phyloP scores from a whole-genome alignment of 2,113 vertebrate genomes.

The Petroica traversi region DNA sequence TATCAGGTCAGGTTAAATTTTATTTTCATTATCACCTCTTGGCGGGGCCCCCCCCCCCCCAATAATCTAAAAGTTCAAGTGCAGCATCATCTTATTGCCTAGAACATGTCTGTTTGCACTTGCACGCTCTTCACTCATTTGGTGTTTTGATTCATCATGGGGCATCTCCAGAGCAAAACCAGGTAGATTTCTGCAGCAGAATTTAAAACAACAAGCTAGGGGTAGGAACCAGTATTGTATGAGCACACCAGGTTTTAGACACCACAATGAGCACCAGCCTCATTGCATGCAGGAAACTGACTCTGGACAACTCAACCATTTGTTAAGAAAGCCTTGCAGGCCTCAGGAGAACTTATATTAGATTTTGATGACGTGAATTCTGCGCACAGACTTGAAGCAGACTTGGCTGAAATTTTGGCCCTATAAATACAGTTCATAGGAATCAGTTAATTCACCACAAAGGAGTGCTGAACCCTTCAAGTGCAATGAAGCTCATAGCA shows the following conservation, averaged over 20 bases:
- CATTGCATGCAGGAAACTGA: neutral
- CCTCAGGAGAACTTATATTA: neutral
- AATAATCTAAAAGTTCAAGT: neutral
- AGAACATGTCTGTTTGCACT: neutral
- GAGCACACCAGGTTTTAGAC: neutral
- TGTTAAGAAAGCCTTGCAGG: neutral
- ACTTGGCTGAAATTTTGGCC: neutral
- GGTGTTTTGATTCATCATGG: neutral
- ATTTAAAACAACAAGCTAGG: neutral
- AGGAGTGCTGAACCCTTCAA: neutral
- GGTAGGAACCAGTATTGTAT: neutral
- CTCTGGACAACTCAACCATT: neutral
- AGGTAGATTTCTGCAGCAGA: neutral
- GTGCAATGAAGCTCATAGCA: neutral
- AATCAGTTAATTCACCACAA: neutral
- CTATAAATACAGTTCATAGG: neutral
- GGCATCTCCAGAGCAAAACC: neutral
- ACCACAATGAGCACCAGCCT: neutral
- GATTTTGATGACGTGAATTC: neutral
- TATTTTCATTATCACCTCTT: neutral
- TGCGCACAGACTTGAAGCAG: accelerated
- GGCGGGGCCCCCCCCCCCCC: too few species aligned
- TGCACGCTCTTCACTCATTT: neutral
- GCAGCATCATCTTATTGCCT: neutral
- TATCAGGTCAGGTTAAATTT: neutral